Percentiles rank a stretch among this genome's conserved stretches.
Conservation (phyloP, 2,888 invertebrate species). For the Conchocele bisecta region DNA sequence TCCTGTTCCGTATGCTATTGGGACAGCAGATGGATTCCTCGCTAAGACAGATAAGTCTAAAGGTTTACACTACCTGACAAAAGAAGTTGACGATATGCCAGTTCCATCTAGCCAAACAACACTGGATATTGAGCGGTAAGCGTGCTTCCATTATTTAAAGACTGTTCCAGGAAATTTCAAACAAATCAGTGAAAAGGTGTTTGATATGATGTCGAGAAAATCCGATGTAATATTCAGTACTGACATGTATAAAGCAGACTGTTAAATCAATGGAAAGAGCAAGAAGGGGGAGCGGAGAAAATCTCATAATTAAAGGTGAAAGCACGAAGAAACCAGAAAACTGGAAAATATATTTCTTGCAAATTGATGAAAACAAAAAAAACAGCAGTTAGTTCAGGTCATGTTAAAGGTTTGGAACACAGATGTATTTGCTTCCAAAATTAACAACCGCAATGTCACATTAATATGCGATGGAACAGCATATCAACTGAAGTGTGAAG, state of each 20-base stretch:
- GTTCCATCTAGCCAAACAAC: too few species aligned
- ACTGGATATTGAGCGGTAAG: too few species aligned
- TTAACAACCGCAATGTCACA: too few species aligned
- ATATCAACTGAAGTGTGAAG: too few species aligned
- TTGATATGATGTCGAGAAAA: constrained; percentile 32
- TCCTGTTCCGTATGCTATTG: constrained; percentile 21
- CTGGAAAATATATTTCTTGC: constrained; percentile 30
- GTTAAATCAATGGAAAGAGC: constrained; percentile 17
- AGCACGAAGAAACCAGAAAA: constrained; percentile 20
- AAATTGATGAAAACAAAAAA: constrained; percentile 12
- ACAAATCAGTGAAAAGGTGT: constrained; percentile 21
- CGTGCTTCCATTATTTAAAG: constrained; percentile 26
- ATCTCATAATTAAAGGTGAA: constrained; percentile 5
- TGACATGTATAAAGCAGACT: constrained; percentile 2
- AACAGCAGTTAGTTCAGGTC: background rate
- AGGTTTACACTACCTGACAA: constrained; percentile 17
- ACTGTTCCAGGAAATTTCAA: constrained; percentile 30
- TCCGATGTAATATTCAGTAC: constrained; percentile 32
- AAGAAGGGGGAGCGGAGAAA: constrained; percentile 14
- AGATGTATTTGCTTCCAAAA: background rate
- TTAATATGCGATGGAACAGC: too few species aligned
- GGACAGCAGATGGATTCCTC: constrained; percentile 21
- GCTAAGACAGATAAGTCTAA: constrained; percentile 33
- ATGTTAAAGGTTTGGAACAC: constrained; percentile 18
- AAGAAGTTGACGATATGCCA: background rate